phyloP scores from a whole-genome alignment of 2,113 vertebrate species.

The Poeciliopsis turrubarensis region DNA sequence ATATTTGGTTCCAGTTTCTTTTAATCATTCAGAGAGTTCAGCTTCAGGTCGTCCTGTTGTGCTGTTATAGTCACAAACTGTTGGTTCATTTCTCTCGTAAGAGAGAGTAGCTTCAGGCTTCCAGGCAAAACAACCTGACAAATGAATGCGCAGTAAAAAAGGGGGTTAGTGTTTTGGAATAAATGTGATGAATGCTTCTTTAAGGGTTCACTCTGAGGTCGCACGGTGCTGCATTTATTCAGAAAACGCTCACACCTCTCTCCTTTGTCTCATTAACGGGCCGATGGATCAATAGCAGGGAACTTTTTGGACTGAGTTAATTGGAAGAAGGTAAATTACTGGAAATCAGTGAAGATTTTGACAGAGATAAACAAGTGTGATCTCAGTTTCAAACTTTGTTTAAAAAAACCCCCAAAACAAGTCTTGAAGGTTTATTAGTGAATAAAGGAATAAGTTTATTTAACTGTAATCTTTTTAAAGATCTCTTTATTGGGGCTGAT shows the following conservation, averaged over 20 bases:
- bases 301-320: neutral
- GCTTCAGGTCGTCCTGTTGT: neutral
- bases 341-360: neutral
- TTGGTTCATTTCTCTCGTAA: neutral
- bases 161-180: neutral
- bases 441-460: no score
- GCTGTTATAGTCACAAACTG: neutral
- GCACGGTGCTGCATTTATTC: neutral
- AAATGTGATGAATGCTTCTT: conserved; percentile 14
- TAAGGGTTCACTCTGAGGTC: conserved; percentile 14
- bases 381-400: neutral
- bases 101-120: conserved; percentile 1
- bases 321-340: neutral
- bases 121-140: neutral
- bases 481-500: no score
- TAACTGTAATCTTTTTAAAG: no score
- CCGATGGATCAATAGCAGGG: neutral
- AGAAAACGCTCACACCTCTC: neutral
- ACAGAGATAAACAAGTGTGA: neutral
- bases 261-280: neutral
- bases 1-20: neutral
- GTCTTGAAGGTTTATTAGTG: neutral
- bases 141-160: neutral
- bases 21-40: conserved; percentile 1
- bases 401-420: neutral